Evolutionary conservation across 2,113 vertebrate genomes (phyloP), one percentile per base, ranked within the genome.

Genomic region (Trinectes maculatus): DNA sequence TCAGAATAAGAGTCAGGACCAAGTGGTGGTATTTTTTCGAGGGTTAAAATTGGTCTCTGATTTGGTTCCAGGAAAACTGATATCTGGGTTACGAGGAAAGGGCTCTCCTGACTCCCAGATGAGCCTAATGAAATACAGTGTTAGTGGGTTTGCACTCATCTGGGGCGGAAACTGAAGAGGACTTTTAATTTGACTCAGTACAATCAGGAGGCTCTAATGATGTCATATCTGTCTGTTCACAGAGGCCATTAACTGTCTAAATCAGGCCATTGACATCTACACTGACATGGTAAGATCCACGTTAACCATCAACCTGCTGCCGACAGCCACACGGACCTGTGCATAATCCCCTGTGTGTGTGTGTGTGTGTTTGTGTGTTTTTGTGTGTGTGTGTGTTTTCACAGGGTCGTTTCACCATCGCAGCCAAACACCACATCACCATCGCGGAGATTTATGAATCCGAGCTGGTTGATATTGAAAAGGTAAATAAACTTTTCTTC

Each of bases 211-310:
- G 4, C 11, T 2, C 8, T 37, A 37, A 13, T 37, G 4, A 37
- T 15, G 10, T 15, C 2, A 12, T 5, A 58, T 77, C 83, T 89
- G 73, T 93, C 85, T 91, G 77, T 84, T 87, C 91, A 78, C 92
- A 99, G 98, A 99, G 96, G 98, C 98, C 90, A 99, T 99, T 93
- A 98, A 96, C 95, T 99, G 98, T 94, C 93, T 99, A 94, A 98
- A 98, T 74, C 95, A 96, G 91, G 96, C 98, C 91, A 98, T 99
- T 69, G 97, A 99, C 90, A 99, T 99, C 92, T 99, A 99, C 92
- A 99, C 98, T 7, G 98, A 99, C 92, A 98, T 99, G 97, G 98
- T 99, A 94, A 96, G 95, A 67, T 48, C 3, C 3, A 10, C 16
- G 24, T 31, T 4, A 0, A 6, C 8, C 15, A 0, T 0, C 25